Base-by-base conservation (phyloP, 2,888 invertebrate species). In the Mythimna albipuncta region DNA sequence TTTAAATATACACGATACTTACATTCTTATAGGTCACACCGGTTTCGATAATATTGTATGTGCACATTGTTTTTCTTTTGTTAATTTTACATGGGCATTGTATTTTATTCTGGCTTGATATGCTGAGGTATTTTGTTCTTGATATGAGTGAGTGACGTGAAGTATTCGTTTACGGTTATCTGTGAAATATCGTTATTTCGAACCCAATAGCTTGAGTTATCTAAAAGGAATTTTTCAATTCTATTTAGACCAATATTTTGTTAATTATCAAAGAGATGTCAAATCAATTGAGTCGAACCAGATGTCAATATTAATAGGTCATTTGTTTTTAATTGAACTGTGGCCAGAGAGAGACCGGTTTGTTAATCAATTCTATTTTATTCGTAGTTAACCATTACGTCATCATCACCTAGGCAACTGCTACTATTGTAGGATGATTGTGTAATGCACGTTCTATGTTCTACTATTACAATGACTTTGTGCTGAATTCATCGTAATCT, bases 311-410 rank as follows among this genome's bases (percentile, higher is more conserved):
- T 78, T 77, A 81, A 81, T 83, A 76, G 76, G 74, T 73, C 73
- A 76, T 85, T 84, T 70, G 79, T 78, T 80, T 59, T 74, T 83
- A 87, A 83, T 87, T 85, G 77, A 82, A 81, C 77, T 80, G 76
- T 82, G 80, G 76, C 69, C 78, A 81, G 64, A 69, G 61, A 61
- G 54, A 75, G 70, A 74, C 74, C 72, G 75, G 75, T 79, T 77
- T 72, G 77, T 69, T 65, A 74, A 80, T 82, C 76, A 69, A 79
- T 64, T 76, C 69, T 76, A 76, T 78, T 83, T 81, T 83, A 81
- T 85, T 74, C 72, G 67, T 76, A 75, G 72, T 75, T 70, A 63
- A 70, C 21, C n/a, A 65, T 85, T 77, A 77, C 81, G 75, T 81
- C 81, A 79, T 26, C 64, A 50, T 83, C 75, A 73, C 76, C 76